Evolutionary conservation across 92 coral and sea anemone genomes (phyloP).

Genomic region (Epizoanthus rinbou): DNA sequence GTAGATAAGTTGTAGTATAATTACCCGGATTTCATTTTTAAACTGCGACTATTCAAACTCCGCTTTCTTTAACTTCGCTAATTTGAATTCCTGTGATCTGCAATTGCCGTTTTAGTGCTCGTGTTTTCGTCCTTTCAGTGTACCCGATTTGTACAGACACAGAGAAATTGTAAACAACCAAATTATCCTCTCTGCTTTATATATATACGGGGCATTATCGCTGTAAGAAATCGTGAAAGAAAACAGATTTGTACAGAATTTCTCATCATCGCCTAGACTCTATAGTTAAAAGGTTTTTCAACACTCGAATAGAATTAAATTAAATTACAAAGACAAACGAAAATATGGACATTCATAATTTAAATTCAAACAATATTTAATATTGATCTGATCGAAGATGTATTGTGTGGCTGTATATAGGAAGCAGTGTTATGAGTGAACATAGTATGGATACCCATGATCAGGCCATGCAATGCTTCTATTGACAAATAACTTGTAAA

Average conservation of each 20-base stretch:
- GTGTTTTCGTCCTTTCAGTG: background rate
- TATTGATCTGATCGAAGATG: conserved; percentile 25
- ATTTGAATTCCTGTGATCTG: background rate
- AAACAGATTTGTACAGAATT: background rate
- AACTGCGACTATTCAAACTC: background rate
- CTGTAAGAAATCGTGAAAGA: background rate
- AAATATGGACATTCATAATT: conserved; percentile 27
- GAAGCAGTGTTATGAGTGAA: background rate
- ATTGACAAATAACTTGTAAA: conserved; percentile 18
- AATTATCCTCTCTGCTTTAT: background rate
- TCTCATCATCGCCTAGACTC: background rate
- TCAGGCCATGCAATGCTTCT: background rate
- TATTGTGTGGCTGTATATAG: background rate
- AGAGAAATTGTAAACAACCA: background rate
- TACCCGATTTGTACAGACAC: background rate
- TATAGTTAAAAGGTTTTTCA: conserved; percentile 4
- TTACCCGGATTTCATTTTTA: background rate
- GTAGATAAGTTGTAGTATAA: background rate
- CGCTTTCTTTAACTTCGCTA: background rate
- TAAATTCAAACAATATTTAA: conserved; percentile 40
- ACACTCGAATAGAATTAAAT: conserved; percentile 6
- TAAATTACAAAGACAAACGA: conserved; percentile 28
- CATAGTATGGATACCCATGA: background rate
- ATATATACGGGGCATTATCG: background rate
- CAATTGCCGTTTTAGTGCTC: background rate